A percentile compares a stretch with the other conserved stretches of the same genome.
These are phyloP conservation scores for Phaenicophaeus curvirostris DNA, from an alignment of 2,797 vertebrate species.

Conservation along the genomic window DNA sequence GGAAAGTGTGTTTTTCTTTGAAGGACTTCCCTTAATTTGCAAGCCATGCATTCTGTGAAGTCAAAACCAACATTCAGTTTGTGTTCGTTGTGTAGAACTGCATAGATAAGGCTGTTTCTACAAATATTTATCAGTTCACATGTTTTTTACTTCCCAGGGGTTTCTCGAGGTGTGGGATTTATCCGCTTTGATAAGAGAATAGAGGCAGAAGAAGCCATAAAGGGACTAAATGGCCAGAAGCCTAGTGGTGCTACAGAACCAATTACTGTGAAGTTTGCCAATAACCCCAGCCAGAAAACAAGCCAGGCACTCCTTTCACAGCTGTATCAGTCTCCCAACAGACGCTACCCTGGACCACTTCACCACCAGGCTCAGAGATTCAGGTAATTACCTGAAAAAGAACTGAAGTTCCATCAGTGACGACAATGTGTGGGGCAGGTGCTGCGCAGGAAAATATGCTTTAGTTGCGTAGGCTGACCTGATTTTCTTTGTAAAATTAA, in stretches of 20 bases:
- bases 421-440: constrained; percentile 18
- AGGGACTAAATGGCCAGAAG: constrained; percentile 99
- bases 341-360: constrained; percentile 97
- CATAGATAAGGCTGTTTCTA: not conserved
- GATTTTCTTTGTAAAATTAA: constrained; percentile 69
- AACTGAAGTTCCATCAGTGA: not conserved
- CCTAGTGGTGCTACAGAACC: constrained; percentile 97
- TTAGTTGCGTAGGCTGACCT: constrained; percentile 58
- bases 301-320: constrained; percentile 99
- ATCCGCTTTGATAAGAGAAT: constrained; percentile 99
- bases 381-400: constrained; percentile 87
- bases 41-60: not conserved
- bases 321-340: constrained; percentile 98
- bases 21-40: not conserved
- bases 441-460: constrained; percentile 33
- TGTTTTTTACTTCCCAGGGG: constrained; percentile 82
- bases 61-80: not conserved
- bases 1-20: not conserved
- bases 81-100: rapidly evolving
- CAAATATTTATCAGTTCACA: not conserved
- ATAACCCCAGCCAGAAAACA: constrained; percentile 99
- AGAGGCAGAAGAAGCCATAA: constrained; percentile 99
- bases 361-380: constrained; percentile 99
- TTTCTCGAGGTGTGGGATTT: constrained; percentile 97
- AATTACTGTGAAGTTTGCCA: constrained; percentile 99